phyloP scores from a whole-genome alignment of 2,888 invertebrate genomes.

The Ectropis crepuscularia region DNA sequence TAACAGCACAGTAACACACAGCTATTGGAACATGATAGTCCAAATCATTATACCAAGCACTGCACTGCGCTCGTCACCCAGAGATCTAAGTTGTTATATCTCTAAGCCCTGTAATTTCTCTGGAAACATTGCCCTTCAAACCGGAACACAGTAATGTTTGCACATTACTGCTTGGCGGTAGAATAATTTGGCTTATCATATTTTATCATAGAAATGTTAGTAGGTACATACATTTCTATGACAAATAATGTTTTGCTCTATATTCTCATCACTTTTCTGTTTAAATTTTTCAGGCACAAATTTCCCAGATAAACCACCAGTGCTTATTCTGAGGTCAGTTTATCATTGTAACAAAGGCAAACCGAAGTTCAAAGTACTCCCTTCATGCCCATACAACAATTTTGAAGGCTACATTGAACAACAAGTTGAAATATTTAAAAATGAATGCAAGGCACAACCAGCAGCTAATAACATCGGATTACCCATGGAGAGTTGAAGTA shows the following conservation, averaged over 20 bases:
- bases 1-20: no score
- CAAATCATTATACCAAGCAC: no score
- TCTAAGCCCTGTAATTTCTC: no score
- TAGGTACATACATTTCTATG: no score
- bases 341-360: slow-evolving; percentile 81
- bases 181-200: no score
- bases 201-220: no score
- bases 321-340: slow-evolving; percentile 81
- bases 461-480: slow-evolving; percentile 55
- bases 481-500: slow-evolving; percentile 57
- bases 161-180: no score
- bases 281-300: slow-evolving; percentile 61
- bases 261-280: background rate
- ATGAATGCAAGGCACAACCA: slow-evolving; percentile 68
- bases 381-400: slow-evolving; percentile 72
- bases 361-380: slow-evolving; percentile 71
- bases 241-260: background rate
- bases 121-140: no score
- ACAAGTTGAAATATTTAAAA: slow-evolving; percentile 79
- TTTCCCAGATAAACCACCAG: slow-evolving; percentile 85
- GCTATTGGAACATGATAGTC: no score
- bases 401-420: slow-evolving; percentile 79
- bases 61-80: no score
- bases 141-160: no score
- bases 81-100: no score